phyloP scores from a whole-genome alignment of 1,140 invertebrate species.

The Papilio helenus region DNA sequence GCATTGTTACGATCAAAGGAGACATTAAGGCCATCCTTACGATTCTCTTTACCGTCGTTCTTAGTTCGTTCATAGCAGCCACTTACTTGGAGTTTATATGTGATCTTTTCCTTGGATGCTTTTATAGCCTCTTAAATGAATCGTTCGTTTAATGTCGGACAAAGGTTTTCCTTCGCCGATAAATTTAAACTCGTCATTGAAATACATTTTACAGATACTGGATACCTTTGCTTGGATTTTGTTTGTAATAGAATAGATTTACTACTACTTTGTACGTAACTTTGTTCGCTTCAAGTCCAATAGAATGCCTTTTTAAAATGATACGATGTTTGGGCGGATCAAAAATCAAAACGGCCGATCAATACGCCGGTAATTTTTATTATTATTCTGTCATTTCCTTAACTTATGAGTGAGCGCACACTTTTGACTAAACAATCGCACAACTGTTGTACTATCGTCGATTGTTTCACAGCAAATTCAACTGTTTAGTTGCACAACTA shows the following conservation, averaged over 20 bases:
- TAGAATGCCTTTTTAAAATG: no score
- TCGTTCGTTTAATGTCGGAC: slow-evolving; percentile 31
- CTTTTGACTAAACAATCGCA: no score
- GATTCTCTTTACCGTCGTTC: slow-evolving; percentile 27
- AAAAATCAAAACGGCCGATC: no score
- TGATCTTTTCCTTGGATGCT: slow-evolving; percentile 33
- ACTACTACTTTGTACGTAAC: not conserved
- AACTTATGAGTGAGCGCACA: no score
- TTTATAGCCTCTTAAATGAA: slow-evolving; percentile 37
- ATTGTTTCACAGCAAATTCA: no score
- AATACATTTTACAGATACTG: slow-evolving; percentile 1
- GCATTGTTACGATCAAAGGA: slow-evolving; percentile 27
- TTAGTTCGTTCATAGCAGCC: slow-evolving; percentile 16
- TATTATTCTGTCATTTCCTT: no score
- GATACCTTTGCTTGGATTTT: not conserved
- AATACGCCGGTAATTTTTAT: no score
- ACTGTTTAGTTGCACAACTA: no score
- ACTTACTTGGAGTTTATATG: slow-evolving; percentile 35
- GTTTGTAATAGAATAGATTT: not conserved
- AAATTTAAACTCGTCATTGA: slow-evolving; percentile 31
- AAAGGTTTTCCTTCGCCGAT: slow-evolving; percentile 31
- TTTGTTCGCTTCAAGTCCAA: not conserved
- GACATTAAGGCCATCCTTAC: slow-evolving; percentile 29
- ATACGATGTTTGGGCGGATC: no score
- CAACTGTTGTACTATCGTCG: no score